Conservation (phyloP, 2,888 invertebrate genomes). For the Pemphredon lugubris region DNA sequence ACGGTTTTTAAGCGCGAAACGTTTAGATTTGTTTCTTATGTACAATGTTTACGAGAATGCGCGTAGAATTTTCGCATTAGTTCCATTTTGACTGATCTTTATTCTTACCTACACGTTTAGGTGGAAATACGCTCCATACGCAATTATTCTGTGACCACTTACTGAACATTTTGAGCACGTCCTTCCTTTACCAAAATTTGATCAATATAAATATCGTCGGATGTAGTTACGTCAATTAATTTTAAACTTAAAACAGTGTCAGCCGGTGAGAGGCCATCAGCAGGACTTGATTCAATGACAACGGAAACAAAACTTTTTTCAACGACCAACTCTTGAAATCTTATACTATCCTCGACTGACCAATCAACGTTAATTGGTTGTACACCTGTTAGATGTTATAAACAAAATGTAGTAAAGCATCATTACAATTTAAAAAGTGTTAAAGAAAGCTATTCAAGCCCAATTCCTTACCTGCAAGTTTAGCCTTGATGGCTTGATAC, state of each 20-base stretch:
- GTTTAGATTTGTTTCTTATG: too few species aligned
- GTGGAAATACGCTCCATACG: background rate
- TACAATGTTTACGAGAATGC: too few species aligned
- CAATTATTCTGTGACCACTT: background rate
- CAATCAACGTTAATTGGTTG: slow-evolving; percentile 85
- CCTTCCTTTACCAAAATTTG: slow-evolving; percentile 85
- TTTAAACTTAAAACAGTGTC: slow-evolving; percentile 86
- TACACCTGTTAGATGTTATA: slow-evolving; percentile 80
- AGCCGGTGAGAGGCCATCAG: slow-evolving; percentile 84
- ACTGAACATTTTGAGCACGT: slow-evolving; percentile 80
- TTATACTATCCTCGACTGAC: slow-evolving; percentile 88
- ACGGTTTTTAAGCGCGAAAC: too few species aligned
- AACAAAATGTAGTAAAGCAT: background rate
- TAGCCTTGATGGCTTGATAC: slow-evolving; percentile 86
- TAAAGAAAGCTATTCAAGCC: background rate
- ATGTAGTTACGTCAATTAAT: slow-evolving; percentile 87
- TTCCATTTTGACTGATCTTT: too few species aligned
- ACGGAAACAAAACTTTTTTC: slow-evolving; percentile 87
- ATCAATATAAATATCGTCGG: slow-evolving; percentile 86
- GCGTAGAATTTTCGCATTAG: too few species aligned
- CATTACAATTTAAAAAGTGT: background rate
- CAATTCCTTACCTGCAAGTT: slow-evolving; percentile 83
- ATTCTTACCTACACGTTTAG: background rate
- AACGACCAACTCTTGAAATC: slow-evolving; percentile 88
- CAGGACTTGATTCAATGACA: slow-evolving; percentile 85